These are phyloP conservation scores for Galerucella nymphaeae DNA, from an alignment of 2,888 invertebrate species.

Conservation along the genomic window DNA sequence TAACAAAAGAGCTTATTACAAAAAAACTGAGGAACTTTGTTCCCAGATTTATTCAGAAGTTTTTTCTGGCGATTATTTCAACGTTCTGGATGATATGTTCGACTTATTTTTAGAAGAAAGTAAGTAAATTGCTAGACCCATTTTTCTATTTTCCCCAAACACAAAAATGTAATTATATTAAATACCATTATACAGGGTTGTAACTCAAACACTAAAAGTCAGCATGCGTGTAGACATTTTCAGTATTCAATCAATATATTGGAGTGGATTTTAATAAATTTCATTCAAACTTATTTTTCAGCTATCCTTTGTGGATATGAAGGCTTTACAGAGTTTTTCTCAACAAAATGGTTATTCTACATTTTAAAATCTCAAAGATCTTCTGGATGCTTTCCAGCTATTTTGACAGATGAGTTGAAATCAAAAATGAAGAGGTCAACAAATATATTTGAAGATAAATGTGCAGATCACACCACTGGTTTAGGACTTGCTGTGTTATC, in stretches of 20 bases:
- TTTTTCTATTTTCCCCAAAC: too few relatives aligned
- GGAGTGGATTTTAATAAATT: not conserved
- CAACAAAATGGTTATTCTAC: constrained; percentile 48
- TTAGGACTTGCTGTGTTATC: constrained; percentile 52
- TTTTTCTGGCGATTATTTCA: constrained; percentile 43
- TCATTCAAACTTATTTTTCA: constrained; percentile 37
- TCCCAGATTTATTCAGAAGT: constrained; percentile 48
- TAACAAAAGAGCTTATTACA: constrained; percentile 35
- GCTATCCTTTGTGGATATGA: constrained; percentile 56
- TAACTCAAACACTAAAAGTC: not conserved
- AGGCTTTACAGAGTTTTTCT: constrained; percentile 53
- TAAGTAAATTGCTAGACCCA: constrained; percentile 25
- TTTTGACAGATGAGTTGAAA: constrained; percentile 43
- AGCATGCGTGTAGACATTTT: too few relatives aligned
- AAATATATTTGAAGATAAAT: constrained; percentile 52
- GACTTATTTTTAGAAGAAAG: constrained; percentile 55
- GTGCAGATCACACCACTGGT: constrained; percentile 56
- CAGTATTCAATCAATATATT: too few relatives aligned
- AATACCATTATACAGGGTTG: too few relatives aligned
- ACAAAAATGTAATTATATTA: too few relatives aligned
- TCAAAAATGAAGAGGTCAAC: constrained; percentile 47
- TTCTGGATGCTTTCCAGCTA: constrained; percentile 51
- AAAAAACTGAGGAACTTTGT: constrained; percentile 47
- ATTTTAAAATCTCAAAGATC: constrained; percentile 51
- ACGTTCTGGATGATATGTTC: constrained; percentile 46